Evolutionary conservation across 2,797 vertebrate genomes (phyloP).

Genomic region (Sebastes minor): DNA sequence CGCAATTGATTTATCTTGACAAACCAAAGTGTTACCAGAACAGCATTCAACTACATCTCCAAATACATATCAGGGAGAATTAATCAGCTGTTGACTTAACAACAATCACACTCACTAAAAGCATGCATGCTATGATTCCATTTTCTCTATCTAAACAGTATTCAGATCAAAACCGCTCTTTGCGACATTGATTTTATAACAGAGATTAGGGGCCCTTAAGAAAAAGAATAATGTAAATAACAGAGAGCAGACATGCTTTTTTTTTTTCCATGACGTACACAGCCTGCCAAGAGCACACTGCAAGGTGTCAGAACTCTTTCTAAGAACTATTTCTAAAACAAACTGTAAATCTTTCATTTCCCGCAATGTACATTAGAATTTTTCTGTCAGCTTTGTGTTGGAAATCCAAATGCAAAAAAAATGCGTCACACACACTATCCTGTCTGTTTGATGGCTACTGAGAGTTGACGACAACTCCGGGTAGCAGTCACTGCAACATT

Average conservation of each 20-base stretch:
- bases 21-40: background rate
- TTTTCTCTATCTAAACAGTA: conserved; percentile 11
- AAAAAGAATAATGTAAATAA: conserved; percentile 71
- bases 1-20: background rate
- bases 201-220: conserved; percentile 55
- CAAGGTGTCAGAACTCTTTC: conserved; percentile 33
- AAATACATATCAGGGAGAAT: background rate
- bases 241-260: conserved; percentile 56
- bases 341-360: conserved; percentile 38
- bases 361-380: background rate
- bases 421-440: background rate
- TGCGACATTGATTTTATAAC: conserved; percentile 31
- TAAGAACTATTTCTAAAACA: conserved; percentile 43
- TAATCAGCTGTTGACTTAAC: conserved; percentile 13
- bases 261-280: conserved; percentile 69
- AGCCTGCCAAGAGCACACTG: conserved; percentile 28
- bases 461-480: background rate
- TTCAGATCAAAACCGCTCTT: conserved; percentile 20
- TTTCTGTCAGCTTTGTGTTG: background rate
- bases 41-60: background rate
- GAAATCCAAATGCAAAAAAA: background rate
- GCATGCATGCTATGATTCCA: background rate
- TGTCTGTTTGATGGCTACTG: conserved; percentile 16
- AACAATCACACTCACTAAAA: conserved; percentile 18
- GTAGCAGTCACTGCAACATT: background rate